Evolutionary conservation across 1,140 invertebrate species (phyloP).

Genomic region (Penaeus chinensis): DNA sequence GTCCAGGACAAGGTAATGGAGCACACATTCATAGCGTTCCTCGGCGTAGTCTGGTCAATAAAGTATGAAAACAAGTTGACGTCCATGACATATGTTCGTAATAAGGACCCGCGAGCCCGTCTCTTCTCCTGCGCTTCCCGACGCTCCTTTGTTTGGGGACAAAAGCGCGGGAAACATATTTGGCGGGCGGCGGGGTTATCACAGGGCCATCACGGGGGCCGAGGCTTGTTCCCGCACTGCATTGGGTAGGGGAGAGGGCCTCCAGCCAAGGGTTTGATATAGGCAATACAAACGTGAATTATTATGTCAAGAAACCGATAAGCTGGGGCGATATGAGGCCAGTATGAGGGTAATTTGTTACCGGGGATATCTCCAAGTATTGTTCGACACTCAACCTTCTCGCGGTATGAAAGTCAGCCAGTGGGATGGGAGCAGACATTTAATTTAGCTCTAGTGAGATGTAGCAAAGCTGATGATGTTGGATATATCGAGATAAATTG

Average conservation of each 20-base stretch:
- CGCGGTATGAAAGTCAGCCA: neutral
- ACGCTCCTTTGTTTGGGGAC: constrained; percentile 55
- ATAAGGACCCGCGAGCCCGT: constrained; percentile 43
- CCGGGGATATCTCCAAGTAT: neutral
- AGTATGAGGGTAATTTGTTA: constrained; percentile 49
- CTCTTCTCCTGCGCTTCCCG: constrained; percentile 39
- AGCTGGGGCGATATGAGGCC: constrained; percentile 9
- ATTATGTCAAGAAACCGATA: constrained; percentile 53
- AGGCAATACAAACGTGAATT: constrained; percentile 50
- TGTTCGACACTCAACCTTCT: constrained; percentile 7
- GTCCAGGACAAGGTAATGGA: constrained; percentile 41
- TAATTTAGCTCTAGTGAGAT: constrained; percentile 20
- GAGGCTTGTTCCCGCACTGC: constrained; percentile 44
- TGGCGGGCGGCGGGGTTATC: constrained; percentile 51
- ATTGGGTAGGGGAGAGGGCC: constrained; percentile 11
- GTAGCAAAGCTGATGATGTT: neutral
- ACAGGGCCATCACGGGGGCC: constrained; percentile 26
- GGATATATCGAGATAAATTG: constrained; percentile 8
- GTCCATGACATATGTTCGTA: constrained; percentile 56
- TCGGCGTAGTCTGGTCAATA: constrained; percentile 51
- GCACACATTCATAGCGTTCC: constrained; percentile 49
- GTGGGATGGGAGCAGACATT: constrained; percentile 1
- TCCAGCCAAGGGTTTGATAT: constrained; percentile 25
- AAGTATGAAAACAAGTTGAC: constrained; percentile 58
- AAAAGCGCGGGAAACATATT: constrained; percentile 59